These are phyloP conservation scores for Zhuqinia jingwanae DNA, from an alignment of 2,888 invertebrate species.

Conservation along the genomic window DNA sequence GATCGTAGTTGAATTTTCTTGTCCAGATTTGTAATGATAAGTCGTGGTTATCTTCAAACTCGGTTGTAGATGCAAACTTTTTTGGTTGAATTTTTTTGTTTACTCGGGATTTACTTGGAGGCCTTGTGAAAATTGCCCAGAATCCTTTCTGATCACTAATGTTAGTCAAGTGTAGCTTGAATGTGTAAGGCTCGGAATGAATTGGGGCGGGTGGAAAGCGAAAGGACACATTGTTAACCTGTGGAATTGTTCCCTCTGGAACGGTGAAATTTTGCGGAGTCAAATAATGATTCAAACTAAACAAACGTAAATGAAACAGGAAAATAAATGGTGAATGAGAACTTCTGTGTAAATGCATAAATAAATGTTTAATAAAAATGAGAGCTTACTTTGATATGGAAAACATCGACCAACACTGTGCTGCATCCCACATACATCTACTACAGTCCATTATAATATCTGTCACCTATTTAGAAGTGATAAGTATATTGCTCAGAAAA, in stretches of 20 bases:
- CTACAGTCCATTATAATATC: conserved; percentile 73
- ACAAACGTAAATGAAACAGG: no score
- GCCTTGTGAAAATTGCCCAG: conserved; percentile 72
- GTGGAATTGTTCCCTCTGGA: conserved; percentile 69
- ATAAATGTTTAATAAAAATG: no score
- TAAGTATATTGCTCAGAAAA: not conserved
- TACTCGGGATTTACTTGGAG: conserved; percentile 71
- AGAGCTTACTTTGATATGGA: conserved; percentile 64
- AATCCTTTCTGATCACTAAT: conserved; percentile 55
- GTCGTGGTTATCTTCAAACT: conserved; percentile 56
- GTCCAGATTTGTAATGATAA: conserved; percentile 58
- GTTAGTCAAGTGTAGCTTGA: conserved; percentile 73
- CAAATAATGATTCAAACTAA: conserved; percentile 73
- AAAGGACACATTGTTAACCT: conserved; percentile 67
- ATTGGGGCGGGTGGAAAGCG: conserved; percentile 75
- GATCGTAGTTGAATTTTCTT: conserved; percentile 49
- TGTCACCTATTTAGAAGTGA: conserved; percentile 64
- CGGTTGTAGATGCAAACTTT: conserved; percentile 24
- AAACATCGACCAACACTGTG: conserved; percentile 76
- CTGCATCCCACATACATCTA: conserved; percentile 71
- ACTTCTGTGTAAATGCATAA: no score
- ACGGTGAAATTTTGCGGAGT: conserved; percentile 58
- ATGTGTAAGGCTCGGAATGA: conserved; percentile 63
- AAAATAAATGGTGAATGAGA: no score
- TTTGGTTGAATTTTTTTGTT: no score